phyloP scores from a whole-genome alignment of 1,140 invertebrate species.

The Pseudomyrmex dendroicus region DNA sequence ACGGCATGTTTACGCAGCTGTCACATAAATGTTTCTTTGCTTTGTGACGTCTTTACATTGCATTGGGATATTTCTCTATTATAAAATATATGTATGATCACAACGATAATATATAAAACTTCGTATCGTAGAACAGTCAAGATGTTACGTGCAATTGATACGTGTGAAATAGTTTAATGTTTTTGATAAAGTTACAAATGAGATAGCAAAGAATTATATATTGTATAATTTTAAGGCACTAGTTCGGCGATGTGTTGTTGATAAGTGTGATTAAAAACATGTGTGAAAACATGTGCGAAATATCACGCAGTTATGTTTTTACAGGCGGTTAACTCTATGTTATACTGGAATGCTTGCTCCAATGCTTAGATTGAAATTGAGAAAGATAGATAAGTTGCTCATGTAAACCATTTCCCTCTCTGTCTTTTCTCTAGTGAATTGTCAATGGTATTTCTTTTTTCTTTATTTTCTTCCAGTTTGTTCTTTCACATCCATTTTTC shows the following conservation, averaged over 20 bases:
- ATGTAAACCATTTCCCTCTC: no score
- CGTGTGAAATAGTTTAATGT: conserved; percentile 69
- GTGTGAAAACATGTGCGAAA: not conserved
- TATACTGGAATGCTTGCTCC: no score
- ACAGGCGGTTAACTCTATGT: no score
- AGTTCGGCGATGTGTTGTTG: conserved; percentile 63
- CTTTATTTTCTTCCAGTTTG: no score
- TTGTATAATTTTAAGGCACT: conserved; percentile 53
- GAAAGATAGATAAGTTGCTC: no score
- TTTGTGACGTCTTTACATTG: not conserved
- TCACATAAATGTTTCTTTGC: no score
- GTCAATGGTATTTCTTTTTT: no score
- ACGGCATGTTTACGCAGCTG: no score
- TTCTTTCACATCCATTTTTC: no score
- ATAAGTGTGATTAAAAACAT: conserved; percentile 38
- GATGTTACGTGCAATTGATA: conserved; percentile 72
- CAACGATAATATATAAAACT: conserved; percentile 21
- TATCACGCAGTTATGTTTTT: conserved; percentile 20
- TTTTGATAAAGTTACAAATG: conserved; percentile 64
- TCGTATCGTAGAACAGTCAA: conserved; percentile 61
- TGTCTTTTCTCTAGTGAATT: no score
- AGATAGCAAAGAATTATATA: conserved; percentile 61
- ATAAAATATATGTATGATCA: not conserved
- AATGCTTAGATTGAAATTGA: no score
- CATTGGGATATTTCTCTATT: not conserved